Conservation (phyloP, 2,797 vertebrate genomes). For the Tokudaia muenninki region DNA sequence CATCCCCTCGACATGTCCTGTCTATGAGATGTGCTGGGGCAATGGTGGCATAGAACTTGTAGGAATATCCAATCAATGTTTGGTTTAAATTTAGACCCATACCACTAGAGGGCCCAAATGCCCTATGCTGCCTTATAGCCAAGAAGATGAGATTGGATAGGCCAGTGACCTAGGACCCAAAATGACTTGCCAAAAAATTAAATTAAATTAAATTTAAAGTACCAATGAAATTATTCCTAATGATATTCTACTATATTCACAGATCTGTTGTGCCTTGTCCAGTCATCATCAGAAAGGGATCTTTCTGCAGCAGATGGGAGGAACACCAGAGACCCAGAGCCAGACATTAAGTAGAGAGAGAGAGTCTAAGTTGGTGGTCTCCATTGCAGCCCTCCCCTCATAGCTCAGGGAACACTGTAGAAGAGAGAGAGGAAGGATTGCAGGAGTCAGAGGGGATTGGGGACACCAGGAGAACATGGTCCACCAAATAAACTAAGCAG, state of each 20-base stretch:
- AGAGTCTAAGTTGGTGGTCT: background rate
- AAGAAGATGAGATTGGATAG: background rate
- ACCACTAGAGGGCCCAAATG: background rate
- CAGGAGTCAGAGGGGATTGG: no score
- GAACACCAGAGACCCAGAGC: no score
- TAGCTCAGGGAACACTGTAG: no score
- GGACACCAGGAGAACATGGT: background rate
- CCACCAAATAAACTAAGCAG: background rate
- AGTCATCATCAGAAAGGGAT: no score
- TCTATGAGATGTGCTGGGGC: background rate
- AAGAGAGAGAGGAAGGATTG: no score
- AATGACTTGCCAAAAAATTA: no score
- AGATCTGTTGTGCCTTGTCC: background rate
- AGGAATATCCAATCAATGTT: background rate
- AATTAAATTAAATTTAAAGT: no score
- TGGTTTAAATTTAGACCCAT: background rate
- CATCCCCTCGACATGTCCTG: background rate
- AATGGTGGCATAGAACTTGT: background rate
- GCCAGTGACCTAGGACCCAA: background rate
- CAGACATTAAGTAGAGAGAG: no score
- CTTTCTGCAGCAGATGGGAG: no score
- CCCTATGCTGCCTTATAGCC: background rate
- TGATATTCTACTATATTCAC: background rate
- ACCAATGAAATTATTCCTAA: background rate
- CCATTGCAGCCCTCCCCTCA: background rate